Conservation (phyloP, 2,113 vertebrate genomes). For the Apaloderma vittatum region DNA sequence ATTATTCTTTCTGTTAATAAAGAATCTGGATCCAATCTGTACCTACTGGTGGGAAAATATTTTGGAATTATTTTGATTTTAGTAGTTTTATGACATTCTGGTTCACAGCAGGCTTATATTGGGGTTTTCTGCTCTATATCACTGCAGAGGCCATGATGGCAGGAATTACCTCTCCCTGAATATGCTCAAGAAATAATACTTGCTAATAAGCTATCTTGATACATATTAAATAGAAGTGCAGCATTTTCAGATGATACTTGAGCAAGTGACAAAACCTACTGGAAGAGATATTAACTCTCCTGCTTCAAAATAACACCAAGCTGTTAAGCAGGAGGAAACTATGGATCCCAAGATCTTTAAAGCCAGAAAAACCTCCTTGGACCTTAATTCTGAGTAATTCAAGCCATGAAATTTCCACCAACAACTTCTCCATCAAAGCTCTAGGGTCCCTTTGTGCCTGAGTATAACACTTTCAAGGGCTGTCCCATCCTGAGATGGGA, state of each 20-base stretch:
- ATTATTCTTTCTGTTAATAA: conserved; percentile 46
- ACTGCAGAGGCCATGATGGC: background rate
- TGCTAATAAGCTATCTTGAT: background rate
- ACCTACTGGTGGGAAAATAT: conserved; percentile 66
- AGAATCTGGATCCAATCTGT: conserved; percentile 77
- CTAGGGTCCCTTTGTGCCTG: background rate
- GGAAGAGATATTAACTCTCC: background rate
- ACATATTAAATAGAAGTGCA: background rate
- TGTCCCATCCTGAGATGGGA: background rate
- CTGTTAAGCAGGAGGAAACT: background rate
- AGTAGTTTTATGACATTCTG: conserved; percentile 67
- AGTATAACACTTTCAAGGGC: background rate
- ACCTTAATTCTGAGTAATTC: background rate
- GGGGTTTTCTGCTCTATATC: conserved; percentile 32
- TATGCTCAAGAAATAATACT: background rate
- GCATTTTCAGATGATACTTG: background rate
- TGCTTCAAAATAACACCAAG: background rate
- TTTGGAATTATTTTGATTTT: conserved; percentile 63
- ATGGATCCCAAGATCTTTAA: background rate
- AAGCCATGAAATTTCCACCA: background rate
- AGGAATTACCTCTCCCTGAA: background rate
- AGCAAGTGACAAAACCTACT: background rate
- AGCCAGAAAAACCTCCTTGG: background rate
- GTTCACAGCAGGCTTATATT: conserved; percentile 51
- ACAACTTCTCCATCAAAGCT: background rate